phyloP scores from a whole-genome alignment of 2,888 invertebrate species.

The Cephus pulcher region DNA sequence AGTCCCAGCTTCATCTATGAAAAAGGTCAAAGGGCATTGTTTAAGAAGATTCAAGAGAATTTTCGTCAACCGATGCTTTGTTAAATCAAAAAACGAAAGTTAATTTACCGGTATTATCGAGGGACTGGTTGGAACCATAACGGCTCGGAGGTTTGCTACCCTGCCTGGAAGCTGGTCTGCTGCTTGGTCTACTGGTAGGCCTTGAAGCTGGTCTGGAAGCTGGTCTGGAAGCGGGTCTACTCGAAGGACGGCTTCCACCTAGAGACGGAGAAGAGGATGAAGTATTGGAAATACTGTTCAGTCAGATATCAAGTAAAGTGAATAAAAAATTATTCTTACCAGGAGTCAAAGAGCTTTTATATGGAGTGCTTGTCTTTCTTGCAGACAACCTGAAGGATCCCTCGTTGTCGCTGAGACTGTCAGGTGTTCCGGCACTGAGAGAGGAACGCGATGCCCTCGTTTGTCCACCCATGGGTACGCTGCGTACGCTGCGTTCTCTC shows the following conservation, averaged over 20 bases:
- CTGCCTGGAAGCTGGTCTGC: conserved; percentile 85
- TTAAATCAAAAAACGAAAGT: neutral
- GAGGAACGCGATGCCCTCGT: conserved; percentile 82
- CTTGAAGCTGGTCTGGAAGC: conserved; percentile 69
- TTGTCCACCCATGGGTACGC: conserved; percentile 85
- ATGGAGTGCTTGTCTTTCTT: conserved; percentile 75
- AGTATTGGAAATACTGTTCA: neutral
- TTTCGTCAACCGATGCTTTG: neutral
- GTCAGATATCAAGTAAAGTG: neutral
- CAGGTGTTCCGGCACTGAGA: conserved; percentile 87
- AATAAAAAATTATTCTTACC: conserved; percentile 60
- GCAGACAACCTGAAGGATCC: conserved; percentile 78
- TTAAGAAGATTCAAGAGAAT: neutral
- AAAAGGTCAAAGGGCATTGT: neutral
- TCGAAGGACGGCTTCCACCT: conserved; percentile 74
- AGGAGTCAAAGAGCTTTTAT: conserved; percentile 79
- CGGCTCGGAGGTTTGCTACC: conserved; percentile 94
- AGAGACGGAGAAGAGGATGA: neutral
- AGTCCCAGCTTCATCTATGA: conserved; percentile 77
- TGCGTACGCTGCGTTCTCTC: conserved; percentile 90
- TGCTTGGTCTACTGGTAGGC: conserved; percentile 82
- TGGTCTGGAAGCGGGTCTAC: conserved; percentile 78
- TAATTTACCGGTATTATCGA: conserved; percentile 84
- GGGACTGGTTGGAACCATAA: conserved; percentile 90
- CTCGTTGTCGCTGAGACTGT: conserved; percentile 90